phyloP scores from a whole-genome alignment of 2,797 vertebrate species.

The Malacoctenus gilli region DNA sequence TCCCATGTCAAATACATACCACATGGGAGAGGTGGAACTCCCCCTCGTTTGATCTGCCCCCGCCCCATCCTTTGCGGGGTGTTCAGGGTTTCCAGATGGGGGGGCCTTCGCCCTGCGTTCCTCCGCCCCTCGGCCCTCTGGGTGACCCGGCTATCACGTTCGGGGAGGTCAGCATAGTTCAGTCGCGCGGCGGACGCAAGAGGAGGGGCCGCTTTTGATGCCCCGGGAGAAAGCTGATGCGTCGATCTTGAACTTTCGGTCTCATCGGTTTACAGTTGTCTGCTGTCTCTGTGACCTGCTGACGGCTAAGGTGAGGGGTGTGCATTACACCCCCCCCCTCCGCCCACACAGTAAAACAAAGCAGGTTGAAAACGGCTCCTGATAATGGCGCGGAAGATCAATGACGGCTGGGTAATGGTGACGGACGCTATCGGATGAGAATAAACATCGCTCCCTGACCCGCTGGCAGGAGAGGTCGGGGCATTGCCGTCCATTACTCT shows the following conservation, averaged over 20 bases:
- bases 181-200: conserved; percentile 32
- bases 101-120: conserved; percentile 11
- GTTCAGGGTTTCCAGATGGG: conserved; percentile 44
- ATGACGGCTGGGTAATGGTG: conserved; percentile 12
- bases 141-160: conserved; percentile 35
- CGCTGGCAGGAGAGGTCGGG: conserved; percentile 1
- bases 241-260: conserved; percentile 22
- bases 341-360: conserved; percentile 24
- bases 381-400: conserved; percentile 23
- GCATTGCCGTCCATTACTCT: conserved; percentile 21
- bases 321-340: conserved; percentile 20
- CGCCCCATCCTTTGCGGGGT: too few relatives aligned
- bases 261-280: conserved; percentile 22
- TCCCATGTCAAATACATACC: conserved; percentile 67
- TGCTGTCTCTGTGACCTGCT: conserved; percentile 9
- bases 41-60: conserved; percentile 68
- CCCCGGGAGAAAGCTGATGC: conserved; percentile 10
- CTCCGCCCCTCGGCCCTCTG: conserved; percentile 36
- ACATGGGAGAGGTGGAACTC: conserved; percentile 72
- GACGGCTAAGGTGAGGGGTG: conserved; percentile 24
- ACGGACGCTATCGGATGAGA: conserved; percentile 39
- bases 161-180: conserved; percentile 5
- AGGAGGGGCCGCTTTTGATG: conserved; percentile 18
- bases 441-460: too few relatives aligned
- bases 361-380: conserved; percentile 23